Percentiles rank a stretch among this genome's conserved stretches.
Conservation (phyloP, 2,113 vertebrate genomes). For the Phyllostomus discolor region DNA sequence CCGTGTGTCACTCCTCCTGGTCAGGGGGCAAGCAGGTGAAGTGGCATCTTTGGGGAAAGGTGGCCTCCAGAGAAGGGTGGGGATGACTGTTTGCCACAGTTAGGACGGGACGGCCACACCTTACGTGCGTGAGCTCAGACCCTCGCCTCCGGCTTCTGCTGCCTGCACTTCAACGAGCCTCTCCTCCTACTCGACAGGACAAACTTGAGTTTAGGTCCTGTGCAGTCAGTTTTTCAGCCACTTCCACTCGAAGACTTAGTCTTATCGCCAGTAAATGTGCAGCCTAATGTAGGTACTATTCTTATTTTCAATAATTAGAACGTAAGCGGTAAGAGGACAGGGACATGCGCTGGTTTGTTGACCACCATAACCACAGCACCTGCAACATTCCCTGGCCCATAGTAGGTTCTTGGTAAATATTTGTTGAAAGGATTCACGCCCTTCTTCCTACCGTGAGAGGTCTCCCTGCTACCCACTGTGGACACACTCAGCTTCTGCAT, state of each 20-base stretch:
- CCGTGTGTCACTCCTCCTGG: accelerated
- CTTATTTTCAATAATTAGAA: not conserved
- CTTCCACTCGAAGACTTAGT: not conserved
- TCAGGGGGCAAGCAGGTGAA: accelerated
- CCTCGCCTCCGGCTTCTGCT: not conserved
- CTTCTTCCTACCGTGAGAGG: too few relatives aligned
- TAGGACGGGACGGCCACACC: not conserved
- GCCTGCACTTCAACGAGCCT: not conserved
- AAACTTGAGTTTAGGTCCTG: not conserved
- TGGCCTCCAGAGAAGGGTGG: not conserved
- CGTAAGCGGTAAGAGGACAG: not conserved
- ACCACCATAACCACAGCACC: too few relatives aligned
- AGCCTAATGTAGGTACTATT: not conserved
- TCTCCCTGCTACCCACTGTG: not conserved
- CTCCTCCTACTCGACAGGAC: not conserved
- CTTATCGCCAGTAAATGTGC: not conserved
- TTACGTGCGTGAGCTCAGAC: not conserved
- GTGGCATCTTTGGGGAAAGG: not conserved
- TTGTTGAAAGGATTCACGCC: not conserved
- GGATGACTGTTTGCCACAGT: accelerated
- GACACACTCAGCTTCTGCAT: too few relatives aligned
- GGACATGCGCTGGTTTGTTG: not conserved
- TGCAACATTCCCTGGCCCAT: not conserved
- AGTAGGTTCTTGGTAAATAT: not conserved
- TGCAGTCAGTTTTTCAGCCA: not conserved